phyloP scores from a whole-genome alignment of 1,140 invertebrate species.

The Paramacrobiotus metropolitanus region DNA sequence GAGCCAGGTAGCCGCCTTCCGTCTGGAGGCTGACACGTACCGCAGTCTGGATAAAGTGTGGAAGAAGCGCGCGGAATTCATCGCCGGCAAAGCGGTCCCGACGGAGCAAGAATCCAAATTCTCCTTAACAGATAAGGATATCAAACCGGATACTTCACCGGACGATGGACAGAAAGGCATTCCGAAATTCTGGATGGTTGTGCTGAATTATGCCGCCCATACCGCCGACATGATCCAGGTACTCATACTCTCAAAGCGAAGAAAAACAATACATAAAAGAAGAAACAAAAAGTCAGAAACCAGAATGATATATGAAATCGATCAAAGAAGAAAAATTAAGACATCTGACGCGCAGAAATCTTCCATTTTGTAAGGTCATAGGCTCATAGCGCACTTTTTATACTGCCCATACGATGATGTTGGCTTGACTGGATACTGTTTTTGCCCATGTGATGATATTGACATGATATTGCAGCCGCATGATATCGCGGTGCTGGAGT shows the following conservation, averaged over 20 bases:
- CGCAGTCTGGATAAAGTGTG: not conserved
- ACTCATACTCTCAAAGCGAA: too few species aligned
- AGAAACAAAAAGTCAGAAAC: too few species aligned
- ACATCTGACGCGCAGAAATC: too few species aligned
- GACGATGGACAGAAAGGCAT: not conserved
- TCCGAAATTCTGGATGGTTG: slow-evolving; percentile 1
- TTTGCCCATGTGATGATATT: too few species aligned
- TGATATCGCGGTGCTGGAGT: not conserved
- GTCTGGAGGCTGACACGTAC: not conserved
- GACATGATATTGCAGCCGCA: too few species aligned
- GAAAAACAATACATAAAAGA: too few species aligned
- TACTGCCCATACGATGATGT: too few species aligned
- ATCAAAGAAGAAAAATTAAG: too few species aligned
- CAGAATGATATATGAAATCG: too few species aligned
- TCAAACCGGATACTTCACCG: not conserved
- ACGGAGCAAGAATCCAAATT: not conserved
- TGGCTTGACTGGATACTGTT: too few species aligned
- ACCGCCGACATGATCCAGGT: slow-evolving; percentile 1
- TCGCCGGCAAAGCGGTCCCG: not conserved
- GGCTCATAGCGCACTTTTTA: too few species aligned
- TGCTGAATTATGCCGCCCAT: slow-evolving; percentile 1
- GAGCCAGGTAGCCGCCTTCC: not conserved
- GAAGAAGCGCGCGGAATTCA: not conserved
- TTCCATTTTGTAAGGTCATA: too few species aligned
- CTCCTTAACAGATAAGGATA: not conserved